phyloP scores from a whole-genome alignment of 2,113 vertebrate species.

The Chaenocephalus aceratus region DNA sequence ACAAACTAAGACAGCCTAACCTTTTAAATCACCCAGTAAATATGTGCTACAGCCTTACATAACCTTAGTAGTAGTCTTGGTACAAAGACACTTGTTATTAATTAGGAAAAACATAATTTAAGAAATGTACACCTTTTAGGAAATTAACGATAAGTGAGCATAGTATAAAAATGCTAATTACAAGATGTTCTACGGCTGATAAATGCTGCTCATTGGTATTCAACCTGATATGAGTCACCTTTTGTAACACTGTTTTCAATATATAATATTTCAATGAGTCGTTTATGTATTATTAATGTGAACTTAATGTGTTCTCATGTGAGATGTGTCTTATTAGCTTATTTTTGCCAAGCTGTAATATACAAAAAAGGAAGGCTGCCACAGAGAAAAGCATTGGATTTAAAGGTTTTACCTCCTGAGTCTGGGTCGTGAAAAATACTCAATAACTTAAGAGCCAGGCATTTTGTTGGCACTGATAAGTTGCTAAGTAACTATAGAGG shows the following conservation, averaged over 20 bases:
- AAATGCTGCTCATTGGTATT: conserved; percentile 11
- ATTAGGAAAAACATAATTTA: not conserved
- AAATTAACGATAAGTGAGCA: not conserved
- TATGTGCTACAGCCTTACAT: not conserved
- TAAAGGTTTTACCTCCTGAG: conserved; percentile 26
- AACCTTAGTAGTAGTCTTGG: not conserved
- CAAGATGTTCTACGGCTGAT: not conserved
- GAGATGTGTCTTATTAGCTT: not conserved
- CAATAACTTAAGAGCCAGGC: conserved; percentile 46
- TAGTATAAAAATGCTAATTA: not conserved
- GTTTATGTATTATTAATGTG: not conserved
- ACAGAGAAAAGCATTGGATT: not conserved
- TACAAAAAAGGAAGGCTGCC: not conserved
- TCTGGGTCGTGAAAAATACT: conserved; percentile 20
- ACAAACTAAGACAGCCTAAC: conserved; percentile 22
- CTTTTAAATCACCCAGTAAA: conserved; percentile 33
- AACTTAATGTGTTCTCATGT: not conserved
- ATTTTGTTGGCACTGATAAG: conserved; percentile 51
- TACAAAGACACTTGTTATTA: not conserved
- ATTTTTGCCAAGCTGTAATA: no score
- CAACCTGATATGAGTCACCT: not conserved
- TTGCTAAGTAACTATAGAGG: conserved; percentile 40
- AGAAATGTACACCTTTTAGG: not conserved
- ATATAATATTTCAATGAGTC: not conserved
- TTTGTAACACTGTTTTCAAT: not conserved